These are phyloP conservation scores for Platycnemis pennipes DNA, from an alignment of 2,888 invertebrate species.

Conservation along the genomic window DNA sequence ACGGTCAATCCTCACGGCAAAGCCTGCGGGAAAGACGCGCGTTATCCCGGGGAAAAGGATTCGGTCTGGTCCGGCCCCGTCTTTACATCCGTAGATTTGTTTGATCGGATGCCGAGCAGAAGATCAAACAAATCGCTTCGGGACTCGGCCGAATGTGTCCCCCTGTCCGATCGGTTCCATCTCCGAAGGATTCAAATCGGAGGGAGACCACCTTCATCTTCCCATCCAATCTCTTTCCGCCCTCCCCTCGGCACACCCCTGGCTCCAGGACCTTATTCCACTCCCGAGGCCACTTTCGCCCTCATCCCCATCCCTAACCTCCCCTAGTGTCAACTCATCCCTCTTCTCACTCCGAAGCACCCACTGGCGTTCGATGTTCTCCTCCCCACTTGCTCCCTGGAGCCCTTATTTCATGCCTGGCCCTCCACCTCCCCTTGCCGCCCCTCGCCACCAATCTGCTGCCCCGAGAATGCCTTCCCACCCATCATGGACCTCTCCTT, in stretches of 20 bases:
- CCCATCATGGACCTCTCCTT: background rate
- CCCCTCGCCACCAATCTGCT: background rate
- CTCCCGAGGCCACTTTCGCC: background rate
- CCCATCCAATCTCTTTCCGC: background rate
- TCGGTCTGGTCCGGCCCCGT: background rate
- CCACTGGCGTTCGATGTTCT: background rate
- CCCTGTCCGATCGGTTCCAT: background rate
- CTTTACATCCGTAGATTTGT: background rate
- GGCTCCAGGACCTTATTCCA: background rate
- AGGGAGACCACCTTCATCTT: background rate
- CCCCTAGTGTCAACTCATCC: too few species aligned
- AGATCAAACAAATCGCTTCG: conserved; percentile 28
- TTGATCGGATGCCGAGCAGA: background rate
- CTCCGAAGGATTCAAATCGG: background rate
- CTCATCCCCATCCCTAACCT: background rate
- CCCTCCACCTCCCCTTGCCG: background rate
- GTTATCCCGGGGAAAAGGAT: background rate
- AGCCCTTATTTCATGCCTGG: background rate
- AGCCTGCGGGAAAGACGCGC: background rate
- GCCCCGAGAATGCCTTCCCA: background rate
- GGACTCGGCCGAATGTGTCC: background rate
- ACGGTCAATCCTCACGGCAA: background rate
- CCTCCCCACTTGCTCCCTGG: background rate
- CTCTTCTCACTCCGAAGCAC: background rate
- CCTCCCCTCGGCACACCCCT: background rate